Evolutionary conservation across 1,140 invertebrate genomes (phyloP), one percentile per base, ranked within the genome.

Genomic region (Delia radicum): DNA sequence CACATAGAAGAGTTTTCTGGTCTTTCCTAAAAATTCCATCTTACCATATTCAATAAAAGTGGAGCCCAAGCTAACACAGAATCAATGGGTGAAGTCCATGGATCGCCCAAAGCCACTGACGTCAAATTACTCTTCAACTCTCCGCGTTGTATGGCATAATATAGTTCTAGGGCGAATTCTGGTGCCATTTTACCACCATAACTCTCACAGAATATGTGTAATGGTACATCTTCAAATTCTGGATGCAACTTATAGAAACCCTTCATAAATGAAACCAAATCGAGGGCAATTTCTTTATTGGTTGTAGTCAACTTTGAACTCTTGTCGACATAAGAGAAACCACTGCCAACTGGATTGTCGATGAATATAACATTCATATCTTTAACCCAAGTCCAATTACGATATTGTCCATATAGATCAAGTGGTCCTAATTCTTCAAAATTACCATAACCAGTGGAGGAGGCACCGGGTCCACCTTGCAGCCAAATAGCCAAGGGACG

Each of bases 101-200:
- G 91, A 86, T 96, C 95, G 18, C 94, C 95, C 82, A 97, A 88
- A 3, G 90, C 93, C 8, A 96, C 90, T 1, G 94, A 94, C 79
- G 89, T 89, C 46, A 97, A 89, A 78, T 94, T 94, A 55, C 91
- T 92, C 24, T 89, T 87, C 3, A 96, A 90, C 73, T 88, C 89
- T 8, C 89, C 91, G 0, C 82, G 83, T 78, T 90, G 79, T 75
- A 94, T 91, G 62, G 91, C 92, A 91, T 95, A 80, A 76, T 81
- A 80, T 24, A 83, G 76, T 74, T 87, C 81, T 72, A 83, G 75
- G 2, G 90, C 93, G 80, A 96, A 95, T 78, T 94, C 93, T 12
- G 93, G 90, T 0, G 94, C 91, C 93, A 96, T 96, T 88, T 97
- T 97, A 0, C 94, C 95, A 27, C 95, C 95, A 85, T 97, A 97